These are phyloP conservation scores for Sula dactylatra DNA, from an alignment of 2,113 vertebrate species.

Conservation along the genomic window DNA sequence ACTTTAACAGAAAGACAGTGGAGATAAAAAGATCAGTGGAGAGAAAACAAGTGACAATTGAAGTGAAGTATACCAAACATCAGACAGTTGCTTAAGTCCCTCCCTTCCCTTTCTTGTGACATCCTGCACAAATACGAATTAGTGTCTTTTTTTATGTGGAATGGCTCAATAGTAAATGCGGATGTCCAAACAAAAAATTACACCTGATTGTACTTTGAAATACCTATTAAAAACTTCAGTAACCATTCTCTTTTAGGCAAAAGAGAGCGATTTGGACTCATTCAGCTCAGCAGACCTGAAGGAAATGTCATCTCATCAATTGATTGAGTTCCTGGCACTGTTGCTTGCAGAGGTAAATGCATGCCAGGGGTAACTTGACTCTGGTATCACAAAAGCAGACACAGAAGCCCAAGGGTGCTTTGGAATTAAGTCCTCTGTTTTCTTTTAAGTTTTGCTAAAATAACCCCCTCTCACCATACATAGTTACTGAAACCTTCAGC, in stretches of 20 bases:
- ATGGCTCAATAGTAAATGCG: not conserved
- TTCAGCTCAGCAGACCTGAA: constrained; percentile 84
- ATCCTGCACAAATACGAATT: not conserved
- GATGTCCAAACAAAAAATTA: not conserved
- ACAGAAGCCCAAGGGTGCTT: not conserved
- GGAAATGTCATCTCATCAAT: constrained; percentile 87
- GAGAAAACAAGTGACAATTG: not conserved
- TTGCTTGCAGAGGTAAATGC: constrained; percentile 84
- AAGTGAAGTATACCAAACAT: not conserved
- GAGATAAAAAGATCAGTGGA: not conserved
- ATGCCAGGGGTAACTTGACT: not conserved
- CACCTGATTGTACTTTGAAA: not conserved
- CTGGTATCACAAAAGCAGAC: not conserved
- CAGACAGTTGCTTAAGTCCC: not conserved
- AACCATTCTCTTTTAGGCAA: constrained; percentile 74
- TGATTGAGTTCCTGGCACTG: constrained; percentile 89
- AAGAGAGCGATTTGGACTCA: constrained; percentile 79
- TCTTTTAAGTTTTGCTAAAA: not conserved
- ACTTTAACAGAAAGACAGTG: not conserved
- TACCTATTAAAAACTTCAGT: not conserved
- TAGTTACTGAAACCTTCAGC: not conserved
- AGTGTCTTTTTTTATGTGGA: not conserved
- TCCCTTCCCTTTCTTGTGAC: not conserved
- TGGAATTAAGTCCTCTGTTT: not conserved
- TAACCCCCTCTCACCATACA: not conserved